Percentiles rank a stretch among this genome's conserved stretches.
phyloP scores from a whole-genome alignment of 2,888 invertebrate genomes.

The Cremastinae sp. region DNA sequence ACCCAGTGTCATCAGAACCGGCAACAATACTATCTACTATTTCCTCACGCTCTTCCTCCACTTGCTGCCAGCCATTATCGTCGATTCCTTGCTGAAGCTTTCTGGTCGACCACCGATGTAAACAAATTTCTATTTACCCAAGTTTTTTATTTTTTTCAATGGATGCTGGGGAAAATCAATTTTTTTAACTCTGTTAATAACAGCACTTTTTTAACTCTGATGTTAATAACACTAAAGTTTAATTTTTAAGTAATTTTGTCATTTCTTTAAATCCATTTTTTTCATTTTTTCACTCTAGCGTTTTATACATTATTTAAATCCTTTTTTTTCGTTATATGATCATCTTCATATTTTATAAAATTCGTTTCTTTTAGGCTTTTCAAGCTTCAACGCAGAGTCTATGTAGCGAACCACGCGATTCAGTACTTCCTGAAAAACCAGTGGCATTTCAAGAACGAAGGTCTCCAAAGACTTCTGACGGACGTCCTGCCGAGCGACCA shows the following conservation, averaged over 20 bases:
- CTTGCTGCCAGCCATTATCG: constrained; percentile 88
- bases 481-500: constrained; percentile 81
- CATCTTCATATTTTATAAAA: too few relatives aligned
- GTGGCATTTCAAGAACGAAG: constrained; percentile 89
- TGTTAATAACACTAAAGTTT: too few relatives aligned
- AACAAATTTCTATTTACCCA: constrained; percentile 70
- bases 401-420: constrained; percentile 87
- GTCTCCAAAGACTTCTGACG: constrained; percentile 82
- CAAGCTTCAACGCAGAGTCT: constrained; percentile 90
- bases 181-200: too few relatives aligned
- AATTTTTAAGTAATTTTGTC: too few relatives aligned
- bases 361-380: constrained; percentile 84
- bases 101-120: constrained; percentile 88
- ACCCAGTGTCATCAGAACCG: constrained; percentile 84
- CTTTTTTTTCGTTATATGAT: too few relatives aligned
- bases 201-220: too few relatives aligned
- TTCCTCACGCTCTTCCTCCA: constrained; percentile 87
- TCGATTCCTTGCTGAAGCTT: constrained; percentile 86
- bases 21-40: constrained; percentile 84
- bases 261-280: too few relatives aligned
- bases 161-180: too few relatives aligned
- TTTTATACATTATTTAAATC: too few relatives aligned
- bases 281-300: too few relatives aligned
- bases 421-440: constrained; percentile 88
- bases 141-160: neutral